Percentiles rank a stretch among this genome's conserved stretches.
Conservation (phyloP, 92 coral and sea anemone genomes). For the Epizoanthus illoricatus region DNA sequence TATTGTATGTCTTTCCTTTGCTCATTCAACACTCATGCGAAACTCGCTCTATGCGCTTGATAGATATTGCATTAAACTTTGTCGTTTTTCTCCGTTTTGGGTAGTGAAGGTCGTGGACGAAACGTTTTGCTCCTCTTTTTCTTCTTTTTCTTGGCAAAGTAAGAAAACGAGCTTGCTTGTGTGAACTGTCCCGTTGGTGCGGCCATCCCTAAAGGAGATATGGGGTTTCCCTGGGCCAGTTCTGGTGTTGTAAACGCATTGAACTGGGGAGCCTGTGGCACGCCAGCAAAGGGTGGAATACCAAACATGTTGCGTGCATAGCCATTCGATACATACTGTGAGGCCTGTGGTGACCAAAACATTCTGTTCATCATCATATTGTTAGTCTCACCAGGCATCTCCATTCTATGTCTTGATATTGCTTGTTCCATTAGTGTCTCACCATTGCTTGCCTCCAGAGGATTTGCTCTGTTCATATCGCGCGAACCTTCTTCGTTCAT, state of each 20-base stretch:
- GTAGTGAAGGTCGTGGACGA: background rate
- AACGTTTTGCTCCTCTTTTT: constrained; percentile 36
- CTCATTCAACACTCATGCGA: too few species aligned
- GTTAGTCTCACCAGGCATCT: background rate
- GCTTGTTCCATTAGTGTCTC: constrained; percentile 14
- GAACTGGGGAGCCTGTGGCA: background rate
- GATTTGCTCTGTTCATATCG: background rate
- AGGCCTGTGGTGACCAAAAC: background rate
- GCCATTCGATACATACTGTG: background rate
- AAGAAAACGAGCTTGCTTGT: constrained; percentile 1
- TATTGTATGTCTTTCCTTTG: too few species aligned
- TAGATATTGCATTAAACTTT: too few species aligned
- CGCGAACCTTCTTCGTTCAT: constrained; percentile 6
- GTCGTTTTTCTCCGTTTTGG: background rate
- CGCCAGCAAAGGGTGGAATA: constrained; percentile 9
- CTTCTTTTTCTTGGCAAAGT: constrained; percentile 12
- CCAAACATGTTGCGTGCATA: constrained; percentile 11
- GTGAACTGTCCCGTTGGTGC: background rate
- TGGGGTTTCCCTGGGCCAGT: background rate
- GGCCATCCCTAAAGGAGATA: constrained; percentile 6
- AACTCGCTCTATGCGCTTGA: too few species aligned
- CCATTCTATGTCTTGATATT: constrained; percentile 3
- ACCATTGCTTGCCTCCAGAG: background rate
- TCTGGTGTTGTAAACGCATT: constrained; percentile 2
- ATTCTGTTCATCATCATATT: background rate